Evolutionary conservation across 2,797 vertebrate species (phyloP).

Genomic region (Anas acuta): DNA sequence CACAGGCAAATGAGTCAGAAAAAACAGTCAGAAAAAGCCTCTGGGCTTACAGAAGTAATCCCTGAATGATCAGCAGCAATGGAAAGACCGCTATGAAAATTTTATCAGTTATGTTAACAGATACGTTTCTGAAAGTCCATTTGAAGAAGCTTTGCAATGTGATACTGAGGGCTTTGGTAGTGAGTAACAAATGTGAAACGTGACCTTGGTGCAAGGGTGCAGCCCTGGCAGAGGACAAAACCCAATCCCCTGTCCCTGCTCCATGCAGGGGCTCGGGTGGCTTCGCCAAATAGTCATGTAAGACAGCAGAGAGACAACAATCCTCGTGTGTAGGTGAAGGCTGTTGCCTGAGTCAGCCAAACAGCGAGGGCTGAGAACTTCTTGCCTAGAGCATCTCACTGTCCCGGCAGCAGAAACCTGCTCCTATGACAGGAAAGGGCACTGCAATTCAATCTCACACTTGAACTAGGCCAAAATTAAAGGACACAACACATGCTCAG

Average conservation of each 20-base stretch:
- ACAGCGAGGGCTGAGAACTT: not conserved
- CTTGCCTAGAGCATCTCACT: not conserved
- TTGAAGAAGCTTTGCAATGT: not conserved
- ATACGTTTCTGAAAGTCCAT: not conserved
- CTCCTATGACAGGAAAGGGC: not conserved
- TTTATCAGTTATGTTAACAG: not conserved
- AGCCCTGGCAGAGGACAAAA: not conserved
- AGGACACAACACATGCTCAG: not conserved
- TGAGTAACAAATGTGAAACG: not conserved
- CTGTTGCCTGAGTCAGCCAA: not conserved
- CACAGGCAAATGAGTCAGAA: not conserved
- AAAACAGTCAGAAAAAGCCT: not conserved
- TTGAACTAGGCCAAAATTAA: not conserved
- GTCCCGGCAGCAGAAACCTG: not conserved
- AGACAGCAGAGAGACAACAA: not conserved
- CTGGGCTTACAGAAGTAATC: not conserved
- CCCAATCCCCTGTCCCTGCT: not conserved
- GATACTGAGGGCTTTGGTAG: not conserved
- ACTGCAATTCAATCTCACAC: not conserved
- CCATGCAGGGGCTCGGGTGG: accelerated
- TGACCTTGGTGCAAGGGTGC: not conserved
- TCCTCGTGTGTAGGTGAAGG: accelerated
- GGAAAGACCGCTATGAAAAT: not conserved
- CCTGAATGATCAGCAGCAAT: not conserved
- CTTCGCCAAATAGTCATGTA: not conserved